Conservation (phyloP, 2,113 vertebrate genomes). For the Micronycteris hirsuta region DNA sequence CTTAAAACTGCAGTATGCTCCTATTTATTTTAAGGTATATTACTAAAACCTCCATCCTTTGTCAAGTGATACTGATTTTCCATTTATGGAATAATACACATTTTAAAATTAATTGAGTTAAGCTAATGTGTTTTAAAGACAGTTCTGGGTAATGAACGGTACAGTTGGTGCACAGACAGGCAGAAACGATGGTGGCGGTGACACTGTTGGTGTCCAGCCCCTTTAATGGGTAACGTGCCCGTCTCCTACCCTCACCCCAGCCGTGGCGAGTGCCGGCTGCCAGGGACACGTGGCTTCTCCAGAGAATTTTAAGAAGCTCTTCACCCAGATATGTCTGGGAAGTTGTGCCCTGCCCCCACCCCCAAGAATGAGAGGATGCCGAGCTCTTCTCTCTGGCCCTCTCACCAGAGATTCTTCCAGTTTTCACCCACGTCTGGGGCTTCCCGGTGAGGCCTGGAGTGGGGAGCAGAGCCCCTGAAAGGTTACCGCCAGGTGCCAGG, state of each 20-base stretch:
- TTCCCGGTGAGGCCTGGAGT: background rate
- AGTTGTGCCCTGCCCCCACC: background rate
- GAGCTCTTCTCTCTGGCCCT: too few relatives aligned
- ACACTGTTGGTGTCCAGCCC: background rate
- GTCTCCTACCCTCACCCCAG: accelerated
- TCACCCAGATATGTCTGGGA: background rate
- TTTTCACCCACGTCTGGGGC: background rate
- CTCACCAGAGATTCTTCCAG: too few relatives aligned
- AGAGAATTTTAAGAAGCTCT: background rate
- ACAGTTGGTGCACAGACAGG: background rate
- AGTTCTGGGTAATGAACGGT: background rate
- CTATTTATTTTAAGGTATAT: background rate
- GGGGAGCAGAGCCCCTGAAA: too few relatives aligned
- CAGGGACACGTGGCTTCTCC: background rate
- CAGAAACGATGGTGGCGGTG: background rate
- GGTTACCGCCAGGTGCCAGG: background rate
- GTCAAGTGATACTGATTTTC: background rate
- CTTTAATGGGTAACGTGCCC: background rate
- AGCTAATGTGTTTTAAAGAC: background rate
- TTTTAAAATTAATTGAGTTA: background rate
- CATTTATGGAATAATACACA: background rate
- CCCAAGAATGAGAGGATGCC: too few relatives aligned
- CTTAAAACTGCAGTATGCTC: background rate
- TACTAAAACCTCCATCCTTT: background rate
- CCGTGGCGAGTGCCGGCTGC: background rate